Conservation (phyloP, 2,888 invertebrate species). For the Exephanes ischioxanthus region DNA sequence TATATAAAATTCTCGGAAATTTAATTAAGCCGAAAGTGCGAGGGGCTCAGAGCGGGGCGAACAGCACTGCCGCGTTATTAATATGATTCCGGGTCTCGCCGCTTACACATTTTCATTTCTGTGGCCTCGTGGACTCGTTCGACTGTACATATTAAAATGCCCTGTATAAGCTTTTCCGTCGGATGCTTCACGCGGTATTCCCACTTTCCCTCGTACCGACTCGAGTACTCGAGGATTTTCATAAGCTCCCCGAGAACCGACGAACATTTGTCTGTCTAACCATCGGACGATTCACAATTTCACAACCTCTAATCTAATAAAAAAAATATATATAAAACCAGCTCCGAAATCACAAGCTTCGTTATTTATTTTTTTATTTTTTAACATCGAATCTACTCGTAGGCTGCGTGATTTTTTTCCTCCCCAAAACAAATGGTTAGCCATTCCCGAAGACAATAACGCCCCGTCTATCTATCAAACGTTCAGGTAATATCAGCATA, state of each 20-base stretch:
- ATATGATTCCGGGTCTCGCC: constrained; percentile 77
- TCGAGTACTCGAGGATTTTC: constrained; percentile 69
- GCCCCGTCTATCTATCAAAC: constrained; percentile 83
- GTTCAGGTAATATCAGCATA: constrained; percentile 82
- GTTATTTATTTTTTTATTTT: constrained; percentile 8
- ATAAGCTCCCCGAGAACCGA: constrained; percentile 63
- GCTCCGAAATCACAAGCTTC: neutral
- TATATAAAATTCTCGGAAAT: constrained; percentile 80
- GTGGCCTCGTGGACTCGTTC: constrained; percentile 66
- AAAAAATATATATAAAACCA: constrained; percentile 13
- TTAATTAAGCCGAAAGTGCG: constrained; percentile 78
- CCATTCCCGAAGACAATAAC: constrained; percentile 84
- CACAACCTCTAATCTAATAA: constrained; percentile 6
- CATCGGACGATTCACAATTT: constrained; percentile 44
- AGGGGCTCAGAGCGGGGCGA: constrained; percentile 26
- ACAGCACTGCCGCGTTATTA: constrained; percentile 77
- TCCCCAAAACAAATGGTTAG: constrained; percentile 83
- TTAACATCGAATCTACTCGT: neutral
- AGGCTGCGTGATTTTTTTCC: constrained; percentile 30
- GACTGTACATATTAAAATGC: constrained; percentile 26
- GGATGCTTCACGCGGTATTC: constrained; percentile 49
- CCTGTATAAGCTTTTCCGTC: constrained; percentile 41
- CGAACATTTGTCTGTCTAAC: constrained; percentile 50
- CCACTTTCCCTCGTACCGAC: constrained; percentile 57
- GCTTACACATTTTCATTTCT: constrained; percentile 79